These are phyloP conservation scores for Typhlichthys subterraneus DNA, from an alignment of 2,797 vertebrate genomes.

Conservation along the genomic window DNA sequence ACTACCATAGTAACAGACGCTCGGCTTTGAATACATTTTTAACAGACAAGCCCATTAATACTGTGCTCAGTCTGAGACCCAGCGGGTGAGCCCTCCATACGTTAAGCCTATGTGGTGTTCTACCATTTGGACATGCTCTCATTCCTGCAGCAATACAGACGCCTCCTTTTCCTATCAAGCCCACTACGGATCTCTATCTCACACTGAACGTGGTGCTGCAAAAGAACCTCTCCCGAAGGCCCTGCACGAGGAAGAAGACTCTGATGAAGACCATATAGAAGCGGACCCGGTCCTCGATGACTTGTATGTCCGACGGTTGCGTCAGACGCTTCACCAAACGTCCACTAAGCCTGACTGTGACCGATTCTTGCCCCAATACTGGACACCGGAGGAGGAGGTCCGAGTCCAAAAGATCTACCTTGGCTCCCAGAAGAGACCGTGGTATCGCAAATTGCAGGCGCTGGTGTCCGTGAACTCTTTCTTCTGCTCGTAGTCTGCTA, in stretches of 20 bases:
- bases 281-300: slow-evolving; percentile 84
- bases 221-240: slow-evolving; percentile 70
- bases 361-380: slow-evolving; percentile 85
- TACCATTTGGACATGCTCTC: slow-evolving; percentile 24
- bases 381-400: slow-evolving; percentile 84
- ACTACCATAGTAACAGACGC: background rate
- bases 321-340: slow-evolving; percentile 61
- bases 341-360: slow-evolving; percentile 74
- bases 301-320: slow-evolving; percentile 67
- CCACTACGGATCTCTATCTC: slow-evolving; percentile 14
- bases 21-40: too few relatives aligned
- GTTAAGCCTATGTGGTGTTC: slow-evolving; percentile 1
- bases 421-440: slow-evolving; percentile 85
- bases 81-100: background rate
- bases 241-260: slow-evolving; percentile 68
- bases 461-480: slow-evolving; percentile 84
- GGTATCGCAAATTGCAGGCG: slow-evolving; percentile 92
- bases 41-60: too few relatives aligned
- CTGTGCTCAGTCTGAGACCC: background rate
- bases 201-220: slow-evolving; percentile 24
- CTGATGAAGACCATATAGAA: slow-evolving; percentile 75
- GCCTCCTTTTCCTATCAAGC: slow-evolving; percentile 24
- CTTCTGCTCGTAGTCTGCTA: background rate
- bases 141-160: slow-evolving; percentile 43
- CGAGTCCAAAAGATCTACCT: slow-evolving; percentile 83